These are phyloP conservation scores for Myotis planiceps DNA, from an alignment of 2,797 vertebrate genomes.

Conservation along the genomic window DNA sequence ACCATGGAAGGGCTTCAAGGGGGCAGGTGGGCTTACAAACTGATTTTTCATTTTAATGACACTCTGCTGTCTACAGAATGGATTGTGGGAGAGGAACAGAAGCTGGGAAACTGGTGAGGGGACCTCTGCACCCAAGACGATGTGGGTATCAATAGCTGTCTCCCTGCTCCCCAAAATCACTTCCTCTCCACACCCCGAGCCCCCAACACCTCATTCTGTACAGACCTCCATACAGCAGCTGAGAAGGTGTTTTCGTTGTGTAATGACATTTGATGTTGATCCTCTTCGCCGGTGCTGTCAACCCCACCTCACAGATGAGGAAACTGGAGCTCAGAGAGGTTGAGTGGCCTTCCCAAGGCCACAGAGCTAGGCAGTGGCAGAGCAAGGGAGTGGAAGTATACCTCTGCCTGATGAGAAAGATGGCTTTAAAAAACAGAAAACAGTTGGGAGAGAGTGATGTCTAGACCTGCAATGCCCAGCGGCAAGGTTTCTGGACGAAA, in stretches of 20 bases:
- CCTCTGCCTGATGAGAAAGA: background rate
- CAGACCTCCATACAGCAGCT: background rate
- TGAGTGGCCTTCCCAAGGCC: background rate
- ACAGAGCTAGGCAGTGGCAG: background rate
- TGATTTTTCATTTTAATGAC: background rate
- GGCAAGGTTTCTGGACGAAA: background rate
- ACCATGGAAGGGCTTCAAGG: background rate
- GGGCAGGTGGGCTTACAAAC: background rate
- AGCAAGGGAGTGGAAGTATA: background rate
- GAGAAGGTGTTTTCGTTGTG: background rate
- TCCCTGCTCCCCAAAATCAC: background rate
- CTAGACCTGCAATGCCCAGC: background rate
- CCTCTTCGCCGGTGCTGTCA: background rate
- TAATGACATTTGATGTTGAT: background rate
- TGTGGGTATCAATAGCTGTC: accelerated
- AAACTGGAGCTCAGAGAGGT: background rate
- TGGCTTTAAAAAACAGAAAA: background rate
- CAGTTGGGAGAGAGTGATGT: background rate
- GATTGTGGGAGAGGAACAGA: background rate
- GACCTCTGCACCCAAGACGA: background rate
- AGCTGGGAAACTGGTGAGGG: background rate
- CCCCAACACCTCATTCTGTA: background rate
- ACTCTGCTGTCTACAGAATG: background rate
- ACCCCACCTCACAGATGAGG: background rate
- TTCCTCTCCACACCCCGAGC: background rate